phyloP scores from a whole-genome alignment of 1,140 invertebrate genomes.

The Pteromalus puparum region DNA sequence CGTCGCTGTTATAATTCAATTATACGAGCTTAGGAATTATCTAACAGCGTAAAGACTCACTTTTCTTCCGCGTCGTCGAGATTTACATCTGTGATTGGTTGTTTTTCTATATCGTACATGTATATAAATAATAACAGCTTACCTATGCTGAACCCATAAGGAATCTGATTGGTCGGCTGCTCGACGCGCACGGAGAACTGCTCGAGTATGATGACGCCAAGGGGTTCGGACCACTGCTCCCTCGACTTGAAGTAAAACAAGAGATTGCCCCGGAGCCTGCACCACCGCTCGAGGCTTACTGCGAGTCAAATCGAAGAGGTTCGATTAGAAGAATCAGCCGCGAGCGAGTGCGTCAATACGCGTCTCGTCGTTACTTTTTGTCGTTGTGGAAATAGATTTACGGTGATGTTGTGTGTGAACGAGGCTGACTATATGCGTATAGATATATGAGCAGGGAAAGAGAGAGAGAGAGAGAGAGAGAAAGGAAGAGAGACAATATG shows the following conservation, averaged over 20 bases:
- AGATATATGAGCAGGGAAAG: not conserved
- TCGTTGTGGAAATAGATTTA: not conserved
- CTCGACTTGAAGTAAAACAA: conserved; percentile 95
- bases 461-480: not conserved
- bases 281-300: conserved; percentile 92
- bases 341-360: not conserved
- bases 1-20: not conserved
- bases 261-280: conserved; percentile 92
- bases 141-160: conserved; percentile 74
- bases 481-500: not conserved
- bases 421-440: not conserved
- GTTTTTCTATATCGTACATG: too few relatives aligned
- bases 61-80: not conserved
- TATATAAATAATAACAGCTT: conserved; percentile 59
- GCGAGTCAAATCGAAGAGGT: conserved; percentile 57
- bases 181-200: conserved; percentile 87
- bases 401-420: not conserved
- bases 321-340: not conserved
- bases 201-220: conserved; percentile 91
- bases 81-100: not conserved
- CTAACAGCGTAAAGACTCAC: not conserved
- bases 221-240: conserved; percentile 91
- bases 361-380: not conserved
- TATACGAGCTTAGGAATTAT: too few relatives aligned
- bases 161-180: conserved; percentile 73